Base-by-base conservation (phyloP, 2,113 vertebrate genomes). In the Anoplopoma fimbria region DNA sequence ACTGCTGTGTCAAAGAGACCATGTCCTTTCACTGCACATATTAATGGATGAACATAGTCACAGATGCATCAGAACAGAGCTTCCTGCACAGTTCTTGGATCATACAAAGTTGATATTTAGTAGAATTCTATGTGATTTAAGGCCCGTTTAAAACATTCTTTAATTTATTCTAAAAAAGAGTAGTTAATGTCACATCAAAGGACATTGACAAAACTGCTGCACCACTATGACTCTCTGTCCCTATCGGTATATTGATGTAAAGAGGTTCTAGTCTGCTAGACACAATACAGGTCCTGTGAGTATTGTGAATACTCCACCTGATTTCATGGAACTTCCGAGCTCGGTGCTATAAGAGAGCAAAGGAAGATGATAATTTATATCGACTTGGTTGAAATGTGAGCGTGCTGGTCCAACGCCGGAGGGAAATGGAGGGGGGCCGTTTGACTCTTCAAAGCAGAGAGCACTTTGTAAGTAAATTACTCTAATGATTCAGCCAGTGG, bases 381-480 rank as follows among this genome's bases (percentile, higher is more conserved):
- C 15, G 89, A 92, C 78, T 81, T 70, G 65, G 45, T 83, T 1
- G 62, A 86, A 80, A 85, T 83, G 81, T 55, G 75, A 91, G 86
- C 1, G 34, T 27, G 75, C 33, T 47, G 83, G 85, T 80, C 75
- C 7, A 23, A 42, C 81, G 69, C 84, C 36, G 38, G 17, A 53
- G 90, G 85, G 89, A 85, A 73, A 73, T 60, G 57, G 68, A 65
- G 57, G 71, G 57, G 71, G 81, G 72, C 76, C 80, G 74, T 77
- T 83, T 73, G 83, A 84, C 74, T 90, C 82, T 83, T 86, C 79
- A 71, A 83, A 88, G 87, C 61, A 69, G 81, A 81, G 83, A 89
- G 78, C 88, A 90, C 82, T 92, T 88, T 90, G 89, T 91, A 81
- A 88, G 84, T 87, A 92, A 92, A 92, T 90, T 74, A 87, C 85